Base-by-base conservation (phyloP, 2,113 vertebrate species). In the Mesembrinibis cayennensis region DNA sequence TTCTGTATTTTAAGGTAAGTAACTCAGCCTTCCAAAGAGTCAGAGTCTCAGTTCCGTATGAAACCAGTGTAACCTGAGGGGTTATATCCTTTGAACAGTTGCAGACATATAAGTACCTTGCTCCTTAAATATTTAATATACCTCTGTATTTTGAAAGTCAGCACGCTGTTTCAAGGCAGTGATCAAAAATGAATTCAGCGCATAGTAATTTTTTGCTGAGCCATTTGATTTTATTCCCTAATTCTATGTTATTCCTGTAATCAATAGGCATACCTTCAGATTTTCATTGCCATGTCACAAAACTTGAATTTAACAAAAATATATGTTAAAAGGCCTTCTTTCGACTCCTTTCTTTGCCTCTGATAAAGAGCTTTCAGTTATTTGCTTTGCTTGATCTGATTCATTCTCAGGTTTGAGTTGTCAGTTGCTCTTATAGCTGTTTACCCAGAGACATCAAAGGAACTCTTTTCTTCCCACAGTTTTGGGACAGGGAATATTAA, bases 91-190 rank as follows among this genome's bases (percentile, higher is more conserved):
- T 94, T 91, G 77, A 87, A 84, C 27, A 40, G 29, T 7, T 93
- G 53, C 16, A 90, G 70, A 42, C 1, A 1, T 50, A 18, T 30
- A 29, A 78, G 40, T 81, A 66, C 40, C 83, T 77, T 40, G 8
- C 10, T 83, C 25, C 47, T 94, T 97, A 93, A 96, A 92, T 95
- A 67, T 93, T 97, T 84, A 74, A 78, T 94, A 71, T 22, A 61
- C 8, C 17, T 78, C 50, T 63, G 13, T 73, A 26, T 89, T 89
- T 94, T 91, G 65, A 40, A 87, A 93, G 69, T 44, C 1, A 2
- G 11, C 72, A 40, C 16, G 13, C n/a, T 71, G 23, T 89, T 84
- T 96, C 38, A 87, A 92, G 67, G 42, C 61, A 59, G 10, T 47
- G 56, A 84, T 89, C 52, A 91, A 91, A 94, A 95, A 76, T 58